These are phyloP conservation scores for Neria commutata DNA, from an alignment of 2,888 invertebrate genomes.

Conservation along the genomic window DNA sequence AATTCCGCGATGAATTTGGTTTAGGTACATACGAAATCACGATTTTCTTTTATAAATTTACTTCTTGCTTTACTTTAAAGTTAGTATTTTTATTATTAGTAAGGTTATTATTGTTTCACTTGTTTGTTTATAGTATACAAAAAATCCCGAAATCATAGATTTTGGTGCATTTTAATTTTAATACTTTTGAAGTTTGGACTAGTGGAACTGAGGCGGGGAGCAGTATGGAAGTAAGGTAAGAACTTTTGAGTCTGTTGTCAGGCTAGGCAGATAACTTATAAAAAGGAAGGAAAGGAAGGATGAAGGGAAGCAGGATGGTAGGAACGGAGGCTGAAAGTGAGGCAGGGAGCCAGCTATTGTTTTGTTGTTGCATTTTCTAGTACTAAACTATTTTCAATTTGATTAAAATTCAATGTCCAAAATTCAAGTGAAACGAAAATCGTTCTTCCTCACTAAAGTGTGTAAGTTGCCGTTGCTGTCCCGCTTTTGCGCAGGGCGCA, in stretches of 20 bases:
- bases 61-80: slow-evolving; percentile 22
- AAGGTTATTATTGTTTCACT: slow-evolving; percentile 10
- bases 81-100: slow-evolving; percentile 9
- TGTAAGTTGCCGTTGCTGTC: not conserved
- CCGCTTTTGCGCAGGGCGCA: not conserved
- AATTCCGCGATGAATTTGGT: slow-evolving; percentile 63
- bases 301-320: too few relatives aligned
- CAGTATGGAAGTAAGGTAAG: too few relatives aligned
- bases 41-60: slow-evolving; percentile 42
- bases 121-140: too few relatives aligned
- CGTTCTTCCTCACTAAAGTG: not conserved
- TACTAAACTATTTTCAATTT: slow-evolving; percentile 1
- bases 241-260: too few relatives aligned
- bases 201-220: too few relatives aligned
- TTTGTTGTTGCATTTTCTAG: not conserved
- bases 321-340: too few relatives aligned
- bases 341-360: too few relatives aligned
- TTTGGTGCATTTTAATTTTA: slow-evolving; percentile 23
- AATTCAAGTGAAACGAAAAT: slow-evolving; percentile 3
- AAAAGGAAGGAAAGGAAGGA: too few relatives aligned
- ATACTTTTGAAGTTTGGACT: slow-evolving; percentile 30
- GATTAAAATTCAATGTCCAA: slow-evolving; percentile 26
- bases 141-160: too few relatives aligned
- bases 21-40: slow-evolving; percentile 64
- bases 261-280: too few relatives aligned